A percentile compares a stretch with the other conserved stretches of the same genome.
phyloP scores from a whole-genome alignment of 2,797 vertebrate genomes.

The Alcedo quadribrachys region DNA sequence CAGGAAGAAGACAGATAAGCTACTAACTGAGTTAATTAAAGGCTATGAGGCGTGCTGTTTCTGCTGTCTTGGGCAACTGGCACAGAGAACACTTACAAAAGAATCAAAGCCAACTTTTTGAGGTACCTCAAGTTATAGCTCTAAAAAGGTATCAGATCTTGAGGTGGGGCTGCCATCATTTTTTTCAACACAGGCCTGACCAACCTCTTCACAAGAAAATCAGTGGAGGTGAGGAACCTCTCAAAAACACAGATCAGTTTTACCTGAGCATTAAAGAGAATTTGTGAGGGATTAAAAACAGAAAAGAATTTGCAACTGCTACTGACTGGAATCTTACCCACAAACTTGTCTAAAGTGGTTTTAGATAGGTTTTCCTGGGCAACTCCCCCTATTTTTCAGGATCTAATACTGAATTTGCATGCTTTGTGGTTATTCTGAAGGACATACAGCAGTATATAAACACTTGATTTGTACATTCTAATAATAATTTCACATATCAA shows the following conservation, averaged over 20 bases:
- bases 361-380: not conserved
- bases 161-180: not conserved
- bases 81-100: not conserved
- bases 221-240: not conserved
- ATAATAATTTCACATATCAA: not conserved
- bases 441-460: not conserved
- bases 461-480: not conserved
- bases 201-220: not conserved
- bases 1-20: constrained; percentile 38
- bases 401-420: not conserved
- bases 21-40: constrained; percentile 56
- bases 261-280: not conserved
- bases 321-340: not conserved
- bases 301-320: not conserved
- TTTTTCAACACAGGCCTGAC: not conserved
- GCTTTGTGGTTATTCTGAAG: not conserved
- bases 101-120: not conserved
- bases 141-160: not conserved
- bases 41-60: not conserved
- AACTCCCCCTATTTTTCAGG: not conserved
- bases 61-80: not conserved
- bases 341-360: not conserved
- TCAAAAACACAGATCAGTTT: not conserved
- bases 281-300: not conserved
- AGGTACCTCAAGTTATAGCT: not conserved